Evolutionary conservation across 2,888 invertebrate genomes (phyloP).

Genomic region (Noctua janthina): DNA sequence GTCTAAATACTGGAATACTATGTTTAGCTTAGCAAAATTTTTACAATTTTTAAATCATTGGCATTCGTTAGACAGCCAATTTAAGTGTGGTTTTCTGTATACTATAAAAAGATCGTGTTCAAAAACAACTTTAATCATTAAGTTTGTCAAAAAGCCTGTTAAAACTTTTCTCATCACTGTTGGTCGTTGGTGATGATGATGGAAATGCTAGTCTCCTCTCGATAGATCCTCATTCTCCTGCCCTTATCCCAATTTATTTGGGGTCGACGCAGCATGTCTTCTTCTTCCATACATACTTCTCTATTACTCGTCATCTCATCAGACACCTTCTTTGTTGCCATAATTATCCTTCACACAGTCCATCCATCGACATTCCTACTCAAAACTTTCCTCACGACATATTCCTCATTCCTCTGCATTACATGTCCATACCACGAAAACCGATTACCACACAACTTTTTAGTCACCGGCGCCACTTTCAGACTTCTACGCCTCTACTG

Average conservation of each 20-base stretch:
- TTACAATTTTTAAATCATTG: neutral
- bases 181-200: neutral
- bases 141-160: neutral
- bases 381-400: neutral
- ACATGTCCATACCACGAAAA: neutral
- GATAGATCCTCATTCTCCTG: neutral
- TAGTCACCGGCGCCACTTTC: neutral
- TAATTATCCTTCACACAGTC: neutral
- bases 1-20: slow-evolving; percentile 6
- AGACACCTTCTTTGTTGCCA: neutral
- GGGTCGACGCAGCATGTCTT: neutral
- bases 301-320: neutral
- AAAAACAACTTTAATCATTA: neutral
- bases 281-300: neutral
- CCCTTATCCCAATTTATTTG: neutral
- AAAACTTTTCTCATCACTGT: neutral
- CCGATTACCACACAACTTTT: neutral
- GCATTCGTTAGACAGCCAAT: neutral
- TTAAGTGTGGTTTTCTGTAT: neutral
- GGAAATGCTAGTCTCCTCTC: neutral
- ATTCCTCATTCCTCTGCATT: neutral
- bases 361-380: neutral
- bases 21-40: neutral
- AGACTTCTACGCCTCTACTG: neutral
- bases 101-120: neutral